A percentile compares a stretch with the other conserved stretches of the same genome.
phyloP scores from a whole-genome alignment of 2,888 invertebrate genomes.

The Limnephilus lunatus region DNA sequence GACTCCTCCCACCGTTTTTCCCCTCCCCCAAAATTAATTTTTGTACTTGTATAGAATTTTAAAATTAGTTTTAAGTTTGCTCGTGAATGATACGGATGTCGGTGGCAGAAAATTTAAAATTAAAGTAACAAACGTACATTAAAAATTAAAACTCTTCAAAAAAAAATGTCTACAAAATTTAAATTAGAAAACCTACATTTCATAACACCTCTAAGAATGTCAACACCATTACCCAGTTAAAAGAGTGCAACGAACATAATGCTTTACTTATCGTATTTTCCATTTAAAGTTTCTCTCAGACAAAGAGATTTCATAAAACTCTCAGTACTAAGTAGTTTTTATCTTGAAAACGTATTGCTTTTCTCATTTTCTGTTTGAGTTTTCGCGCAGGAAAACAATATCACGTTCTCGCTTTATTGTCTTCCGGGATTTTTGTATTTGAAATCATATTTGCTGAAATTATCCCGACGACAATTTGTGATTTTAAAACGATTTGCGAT shows the following conservation, averaged over 20 bases:
- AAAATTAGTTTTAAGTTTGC: no score
- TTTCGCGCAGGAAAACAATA: not conserved
- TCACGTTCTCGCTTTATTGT: conserved; percentile 37
- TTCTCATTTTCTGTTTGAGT: not conserved
- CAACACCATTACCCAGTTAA: not conserved
- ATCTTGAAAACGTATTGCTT: not conserved
- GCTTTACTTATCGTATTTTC: not conserved
- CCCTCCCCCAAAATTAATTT: no score
- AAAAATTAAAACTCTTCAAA: no score
- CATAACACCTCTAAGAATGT: not conserved
- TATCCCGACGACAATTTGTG: not conserved
- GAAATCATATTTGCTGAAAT: conserved; percentile 18
- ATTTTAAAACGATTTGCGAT: not conserved
- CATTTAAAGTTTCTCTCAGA: not conserved
- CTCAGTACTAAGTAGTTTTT: not conserved
- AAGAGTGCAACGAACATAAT: not conserved
- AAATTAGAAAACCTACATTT: no score
- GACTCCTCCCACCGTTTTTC: no score
- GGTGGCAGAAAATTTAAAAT: no score
- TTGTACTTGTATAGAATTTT: no score
- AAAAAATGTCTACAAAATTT: no score
- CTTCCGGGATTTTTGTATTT: conserved; percentile 11
- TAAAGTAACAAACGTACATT: no score
- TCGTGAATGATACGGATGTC: no score
- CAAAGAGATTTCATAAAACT: not conserved